phyloP scores from a whole-genome alignment of 2,888 invertebrate genomes.

The Eristalis tenax region DNA sequence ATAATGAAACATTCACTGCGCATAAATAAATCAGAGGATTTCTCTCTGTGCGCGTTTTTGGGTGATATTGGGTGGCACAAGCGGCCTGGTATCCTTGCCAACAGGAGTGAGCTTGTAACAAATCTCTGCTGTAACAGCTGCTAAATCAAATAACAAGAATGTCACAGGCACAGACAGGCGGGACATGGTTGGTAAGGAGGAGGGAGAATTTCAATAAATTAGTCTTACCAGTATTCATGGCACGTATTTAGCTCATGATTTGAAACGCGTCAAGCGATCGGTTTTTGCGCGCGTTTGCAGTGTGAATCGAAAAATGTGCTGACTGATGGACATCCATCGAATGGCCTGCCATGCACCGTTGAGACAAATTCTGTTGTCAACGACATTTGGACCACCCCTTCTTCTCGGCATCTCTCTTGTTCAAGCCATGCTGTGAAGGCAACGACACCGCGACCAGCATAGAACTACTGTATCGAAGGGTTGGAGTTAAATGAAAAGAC shows the following conservation, averaged over 20 bases:
- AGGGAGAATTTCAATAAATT: constrained; percentile 35
- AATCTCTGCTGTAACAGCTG: constrained; percentile 38
- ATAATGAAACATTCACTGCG: constrained; percentile 37
- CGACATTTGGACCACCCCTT: too few relatives aligned
- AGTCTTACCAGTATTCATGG: constrained; percentile 1
- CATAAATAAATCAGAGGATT: constrained; percentile 31
- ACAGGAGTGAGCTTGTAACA: constrained; percentile 31
- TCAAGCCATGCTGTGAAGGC: too few relatives aligned
- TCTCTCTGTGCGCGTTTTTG: background rate
- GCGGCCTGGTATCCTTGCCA: constrained; percentile 11
- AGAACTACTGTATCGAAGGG: too few relatives aligned
- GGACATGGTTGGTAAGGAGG: background rate
- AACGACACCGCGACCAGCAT: too few relatives aligned
- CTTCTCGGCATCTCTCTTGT: too few relatives aligned
- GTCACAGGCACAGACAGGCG: background rate
- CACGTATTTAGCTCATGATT: constrained; percentile 15
- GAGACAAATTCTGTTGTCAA: too few relatives aligned
- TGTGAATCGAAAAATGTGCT: too few relatives aligned
- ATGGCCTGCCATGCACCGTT: too few relatives aligned
- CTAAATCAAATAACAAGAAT: constrained; percentile 28
- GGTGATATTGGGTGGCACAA: background rate
- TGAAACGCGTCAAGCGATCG: background rate
- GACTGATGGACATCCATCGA: too few relatives aligned
- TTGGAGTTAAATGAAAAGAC: too few relatives aligned
- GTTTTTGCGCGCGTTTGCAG: background rate